Evolutionary conservation across 1,140 invertebrate genomes (phyloP), one percentile per base, ranked within the genome.

Genomic region (Bombus breviceps): DNA sequence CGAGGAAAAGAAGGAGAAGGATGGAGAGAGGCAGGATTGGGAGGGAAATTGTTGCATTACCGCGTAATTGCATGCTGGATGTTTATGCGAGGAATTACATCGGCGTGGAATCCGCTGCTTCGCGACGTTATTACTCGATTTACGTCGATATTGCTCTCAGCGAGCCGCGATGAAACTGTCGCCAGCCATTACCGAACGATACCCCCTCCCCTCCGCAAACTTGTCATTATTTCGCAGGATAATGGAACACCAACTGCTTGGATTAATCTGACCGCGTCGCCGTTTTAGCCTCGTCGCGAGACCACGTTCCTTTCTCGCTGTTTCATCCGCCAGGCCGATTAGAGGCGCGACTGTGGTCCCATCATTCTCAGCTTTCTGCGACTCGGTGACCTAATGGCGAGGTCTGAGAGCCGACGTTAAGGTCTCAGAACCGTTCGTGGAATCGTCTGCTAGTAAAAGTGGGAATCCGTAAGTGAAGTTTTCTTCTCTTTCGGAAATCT

Each of bases 21-120:
- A 76, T 28, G 76, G 39, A 41, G 57, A 9, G 43, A 22, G 69
- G 3, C 64, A 47, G 43, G 22, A 22, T 41, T 80, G 41, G 39
- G 57, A 41, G 66, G 76, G 82, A 89, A 89, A 90, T 89, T 83
- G 89, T 89, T 83, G 89, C 88, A 87, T 90, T 81, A 84, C 71
- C 74, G 64, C 47, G 62, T 90, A 89, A 90, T 90, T 90, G 85
- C 85, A 90, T 71, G 81, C 78, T 79, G 79, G 85, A 87, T 90
- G 88, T 90, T 89, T 90, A 89, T 82, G 88, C 81, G 75, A 47
- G 79, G 74, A 89, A 90, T 90, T 90, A 89, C 83, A 83, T 80
- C 62, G 78, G 41, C 25, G 22, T 71, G 72, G 53, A 85, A 85
- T 89, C 87, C 66, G 80, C 43, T 57, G 71, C 53, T 75, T 81